Conservation (phyloP, 2,113 vertebrate species). For the Micromys minutus region DNA sequence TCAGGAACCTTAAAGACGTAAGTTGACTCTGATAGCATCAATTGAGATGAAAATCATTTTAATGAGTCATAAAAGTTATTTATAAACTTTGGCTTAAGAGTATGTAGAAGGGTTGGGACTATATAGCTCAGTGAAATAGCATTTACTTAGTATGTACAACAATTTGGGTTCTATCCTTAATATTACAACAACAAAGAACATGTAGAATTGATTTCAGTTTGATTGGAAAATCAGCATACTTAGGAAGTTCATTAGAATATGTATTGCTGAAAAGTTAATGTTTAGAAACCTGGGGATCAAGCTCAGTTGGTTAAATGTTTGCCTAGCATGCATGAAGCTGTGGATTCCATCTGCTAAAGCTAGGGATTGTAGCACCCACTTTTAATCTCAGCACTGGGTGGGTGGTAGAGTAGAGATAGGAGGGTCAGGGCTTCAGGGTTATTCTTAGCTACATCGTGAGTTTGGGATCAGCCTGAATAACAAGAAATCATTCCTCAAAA, state of each 20-base stretch:
- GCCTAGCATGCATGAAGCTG: not conserved
- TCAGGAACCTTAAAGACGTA: slow-evolving; percentile 97
- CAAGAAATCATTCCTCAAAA: not conserved
- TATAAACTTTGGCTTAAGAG: not conserved
- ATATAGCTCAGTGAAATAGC: not conserved
- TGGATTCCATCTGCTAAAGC: not conserved
- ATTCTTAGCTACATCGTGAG: not conserved
- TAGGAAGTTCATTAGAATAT: slow-evolving; percentile 52
- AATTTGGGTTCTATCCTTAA: not conserved
- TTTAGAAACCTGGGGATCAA: not conserved
- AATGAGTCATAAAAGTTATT: slow-evolving; percentile 45
- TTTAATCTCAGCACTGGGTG: not conserved
- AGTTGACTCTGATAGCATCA: slow-evolving; percentile 64
- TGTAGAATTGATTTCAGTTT: slow-evolving; percentile 39
- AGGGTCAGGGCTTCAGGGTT: not conserved
- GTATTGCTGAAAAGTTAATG: slow-evolving; percentile 26
- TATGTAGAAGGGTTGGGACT: not conserved
- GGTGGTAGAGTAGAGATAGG: not conserved
- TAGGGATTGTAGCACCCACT: not conserved
- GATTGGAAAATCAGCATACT: slow-evolving; percentile 55
- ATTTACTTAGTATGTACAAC: not conserved
- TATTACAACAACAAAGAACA: not conserved
- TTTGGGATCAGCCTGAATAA: not conserved
- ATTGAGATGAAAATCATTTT: slow-evolving; percentile 61
- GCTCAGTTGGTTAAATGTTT: not conserved